Evolutionary conservation across 2,797 vertebrate genomes (phyloP), one percentile per base, ranked within the genome.

Genomic region (Cossypha heuglini): DNA sequence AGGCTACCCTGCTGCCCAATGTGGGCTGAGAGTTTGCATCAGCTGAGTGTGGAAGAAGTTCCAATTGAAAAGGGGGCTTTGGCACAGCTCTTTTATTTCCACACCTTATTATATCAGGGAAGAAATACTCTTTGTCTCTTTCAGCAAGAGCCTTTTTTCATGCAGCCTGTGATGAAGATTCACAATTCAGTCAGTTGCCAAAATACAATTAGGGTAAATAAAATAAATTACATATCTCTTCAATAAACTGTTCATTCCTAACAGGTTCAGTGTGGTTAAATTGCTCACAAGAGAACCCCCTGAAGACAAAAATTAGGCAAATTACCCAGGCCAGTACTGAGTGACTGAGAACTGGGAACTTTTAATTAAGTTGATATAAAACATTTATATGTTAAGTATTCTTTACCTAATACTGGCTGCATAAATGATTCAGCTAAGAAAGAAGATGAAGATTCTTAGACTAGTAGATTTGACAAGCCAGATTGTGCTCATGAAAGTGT

Each of bases 391-490:
- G n/a, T 73, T 81, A 93, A 81, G 19, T 4, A 5, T 75, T 84
- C 37, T 92, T 91, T 74, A 74, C n/a, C 86, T 93, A 88, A 81
- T 95, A 94, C 90, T 91, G 46, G 26, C 62, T 91, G 76, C 63
- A 88, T 90, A 72, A 94, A 80, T 94, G 90, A 80, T 93, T 94
- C 69, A 93, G 19, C 29, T 78, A 28, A 90, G 76, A 81, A 73
- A 17, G 55, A 79, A 69, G 64, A 61, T 3, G 1, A 35, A 75
- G 55, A 24, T 25, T n/a, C 62, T 71, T 80, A 54, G 68, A 66
- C 33, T 6, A 40, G 37, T 46, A 63, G 40, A 49, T 86, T 69
- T 59, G 69, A 69, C 43, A 83, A 90, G 58, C 43, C 19, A 78
- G 58, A 55, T 45, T 69, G 68, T 68, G n/a, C 31, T 83, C 22